A percentile compares a stretch with the other conserved stretches of the same genome.
Conservation (phyloP, 2,113 vertebrate genomes). For the Sturnus vulgaris region DNA sequence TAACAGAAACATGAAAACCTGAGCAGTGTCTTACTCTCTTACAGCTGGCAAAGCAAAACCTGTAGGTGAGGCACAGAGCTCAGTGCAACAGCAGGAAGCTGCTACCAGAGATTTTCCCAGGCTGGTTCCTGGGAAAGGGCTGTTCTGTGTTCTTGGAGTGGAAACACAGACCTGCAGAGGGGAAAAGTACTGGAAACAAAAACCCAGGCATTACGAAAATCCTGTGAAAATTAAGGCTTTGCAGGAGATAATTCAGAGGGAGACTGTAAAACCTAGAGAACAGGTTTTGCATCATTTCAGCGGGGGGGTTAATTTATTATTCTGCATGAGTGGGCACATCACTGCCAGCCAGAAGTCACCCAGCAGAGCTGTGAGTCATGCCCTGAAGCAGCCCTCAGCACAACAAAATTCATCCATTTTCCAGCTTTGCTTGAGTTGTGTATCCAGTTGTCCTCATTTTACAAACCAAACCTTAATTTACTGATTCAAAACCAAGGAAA, state of each 20-base stretch:
- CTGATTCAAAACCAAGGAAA: neutral
- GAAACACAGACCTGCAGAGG: neutral
- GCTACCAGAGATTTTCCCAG: neutral
- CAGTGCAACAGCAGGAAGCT: neutral
- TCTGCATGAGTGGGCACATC: rapidly evolving
- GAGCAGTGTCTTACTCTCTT: neutral
- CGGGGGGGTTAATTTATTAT: neutral
- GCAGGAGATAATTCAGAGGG: neutral
- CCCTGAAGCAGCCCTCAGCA: neutral
- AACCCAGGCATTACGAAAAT: neutral
- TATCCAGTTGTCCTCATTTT: neutral
- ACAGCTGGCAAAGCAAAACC: neutral
- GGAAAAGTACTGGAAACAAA: neutral
- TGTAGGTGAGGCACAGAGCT: neutral
- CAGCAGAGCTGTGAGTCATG: neutral
- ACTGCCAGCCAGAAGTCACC: neutral
- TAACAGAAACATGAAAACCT: neutral
- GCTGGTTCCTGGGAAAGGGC: neutral
- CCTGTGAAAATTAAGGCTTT: neutral
- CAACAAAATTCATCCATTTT: neutral
- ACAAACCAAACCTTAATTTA: neutral
- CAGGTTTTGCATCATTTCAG: neutral
- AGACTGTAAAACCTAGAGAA: neutral
- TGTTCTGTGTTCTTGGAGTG: neutral
- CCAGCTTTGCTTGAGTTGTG: neutral